Evolutionary conservation across 2,113 vertebrate species (phyloP).

Genomic region (Osmerus eperlanus): DNA sequence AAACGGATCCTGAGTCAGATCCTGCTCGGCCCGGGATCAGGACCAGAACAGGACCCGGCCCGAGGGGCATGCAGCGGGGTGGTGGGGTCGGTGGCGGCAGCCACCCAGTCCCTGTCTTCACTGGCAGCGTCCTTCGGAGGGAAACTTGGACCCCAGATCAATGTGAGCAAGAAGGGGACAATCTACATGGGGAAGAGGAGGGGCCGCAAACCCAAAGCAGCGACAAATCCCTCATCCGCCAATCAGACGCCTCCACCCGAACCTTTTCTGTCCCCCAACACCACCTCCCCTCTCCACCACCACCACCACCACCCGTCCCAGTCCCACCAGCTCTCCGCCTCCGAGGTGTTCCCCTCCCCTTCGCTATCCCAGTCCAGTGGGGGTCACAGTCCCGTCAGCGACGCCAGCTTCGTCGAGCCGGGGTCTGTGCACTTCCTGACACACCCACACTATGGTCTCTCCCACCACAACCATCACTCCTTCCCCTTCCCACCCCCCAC

Average conservation of each 20-base stretch:
- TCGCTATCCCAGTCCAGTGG: slow-evolving; percentile 90
- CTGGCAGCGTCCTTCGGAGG: slow-evolving; percentile 92
- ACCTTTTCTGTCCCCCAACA: slow-evolving; percentile 69
- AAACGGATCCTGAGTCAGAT: slow-evolving; percentile 96
- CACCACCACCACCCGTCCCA: slow-evolving; percentile 65
- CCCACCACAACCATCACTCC: slow-evolving; percentile 66
- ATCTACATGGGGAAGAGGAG: slow-evolving; percentile 98
- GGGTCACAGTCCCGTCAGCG: slow-evolving; percentile 92
- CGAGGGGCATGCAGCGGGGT: slow-evolving; percentile 45
- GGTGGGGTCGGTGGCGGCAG: slow-evolving; percentile 68
- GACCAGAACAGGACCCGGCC: slow-evolving; percentile 59
- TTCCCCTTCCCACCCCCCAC: slow-evolving; percentile 74
- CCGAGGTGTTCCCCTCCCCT: slow-evolving; percentile 87
- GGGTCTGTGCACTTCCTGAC: slow-evolving; percentile 85
- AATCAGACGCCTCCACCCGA: slow-evolving; percentile 57
- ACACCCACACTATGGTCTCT: slow-evolving; percentile 66
- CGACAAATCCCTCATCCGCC: slow-evolving; percentile 21
- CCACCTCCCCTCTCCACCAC: slow-evolving; percentile 72
- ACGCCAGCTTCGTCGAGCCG: slow-evolving; percentile 92
- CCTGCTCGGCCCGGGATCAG: slow-evolving; percentile 68
- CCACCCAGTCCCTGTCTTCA: slow-evolving; percentile 82
- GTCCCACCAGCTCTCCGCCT: slow-evolving; percentile 71
- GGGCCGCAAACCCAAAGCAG: slow-evolving; percentile 93
- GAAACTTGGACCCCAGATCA: slow-evolving; percentile 94
- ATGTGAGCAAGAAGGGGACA: slow-evolving; percentile 98